A percentile compares a stretch with the other conserved stretches of the same genome.
These are phyloP conservation scores for Holcopasites calliopsidis DNA, from an alignment of 1,140 invertebrate species.

Conservation along the genomic window DNA sequence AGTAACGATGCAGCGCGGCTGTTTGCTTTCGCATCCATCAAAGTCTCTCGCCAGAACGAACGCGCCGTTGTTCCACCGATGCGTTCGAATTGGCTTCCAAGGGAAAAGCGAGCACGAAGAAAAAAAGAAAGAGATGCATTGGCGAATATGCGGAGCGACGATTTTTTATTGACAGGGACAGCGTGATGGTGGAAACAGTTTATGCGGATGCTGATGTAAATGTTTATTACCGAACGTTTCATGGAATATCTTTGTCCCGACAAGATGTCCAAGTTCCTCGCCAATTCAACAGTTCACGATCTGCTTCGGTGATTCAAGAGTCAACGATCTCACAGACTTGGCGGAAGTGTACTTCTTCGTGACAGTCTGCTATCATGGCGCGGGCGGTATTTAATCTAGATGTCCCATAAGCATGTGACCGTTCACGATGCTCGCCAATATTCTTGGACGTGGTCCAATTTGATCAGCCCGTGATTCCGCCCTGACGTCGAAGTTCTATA, in stretches of 20 bases:
- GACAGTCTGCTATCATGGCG: neutral
- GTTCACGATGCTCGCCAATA: neutral
- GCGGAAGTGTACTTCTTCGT: neutral
- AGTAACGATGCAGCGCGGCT: neutral
- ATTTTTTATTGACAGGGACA: too few species aligned
- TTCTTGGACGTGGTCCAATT: constrained; percentile 34
- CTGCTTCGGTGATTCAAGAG: neutral
- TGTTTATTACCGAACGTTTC: too few species aligned
- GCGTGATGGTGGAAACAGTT: too few species aligned
- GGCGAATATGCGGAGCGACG: neutral
- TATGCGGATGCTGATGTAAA: too few species aligned
- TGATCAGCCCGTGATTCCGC: constrained; percentile 36
- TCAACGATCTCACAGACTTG: neutral
- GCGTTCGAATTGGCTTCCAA: neutral
- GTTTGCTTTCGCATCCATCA: constrained; percentile 36
- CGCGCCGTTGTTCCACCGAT: neutral
- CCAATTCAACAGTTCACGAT: neutral
- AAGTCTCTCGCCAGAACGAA: neutral
- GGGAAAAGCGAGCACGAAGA: too few species aligned
- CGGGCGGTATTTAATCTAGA: neutral
- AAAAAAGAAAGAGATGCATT: too few species aligned
- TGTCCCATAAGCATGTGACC: neutral
- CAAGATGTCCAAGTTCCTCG: too few species aligned
- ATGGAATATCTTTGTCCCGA: too few species aligned
- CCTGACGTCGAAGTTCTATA: constrained; percentile 1